Evolutionary conservation across 2,797 vertebrate species (phyloP).

Genomic region (Chrysocyon brachyurus): DNA sequence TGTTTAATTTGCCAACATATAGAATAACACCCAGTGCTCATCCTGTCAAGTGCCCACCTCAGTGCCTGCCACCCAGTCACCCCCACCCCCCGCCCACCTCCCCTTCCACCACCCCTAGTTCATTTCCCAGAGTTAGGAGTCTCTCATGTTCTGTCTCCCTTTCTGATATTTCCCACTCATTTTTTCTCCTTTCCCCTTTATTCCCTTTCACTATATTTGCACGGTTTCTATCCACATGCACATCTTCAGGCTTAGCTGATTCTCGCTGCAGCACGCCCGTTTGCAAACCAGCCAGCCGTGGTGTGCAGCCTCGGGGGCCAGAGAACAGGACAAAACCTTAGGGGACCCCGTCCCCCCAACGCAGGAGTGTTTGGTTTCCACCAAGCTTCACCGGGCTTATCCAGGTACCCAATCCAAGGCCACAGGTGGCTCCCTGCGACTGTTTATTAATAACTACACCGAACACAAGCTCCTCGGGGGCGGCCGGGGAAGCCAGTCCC

Average conservation of each 20-base stretch:
- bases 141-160: too few species aligned
- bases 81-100: too few species aligned
- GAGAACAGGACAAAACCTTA: background rate
- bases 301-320: fast-evolving
- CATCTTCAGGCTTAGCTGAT: background rate
- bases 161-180: too few species aligned
- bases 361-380: background rate
- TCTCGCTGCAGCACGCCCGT: fast-evolving
- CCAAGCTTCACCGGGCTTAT: background rate
- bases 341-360: background rate
- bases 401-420: background rate
- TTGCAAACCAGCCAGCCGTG: background rate
- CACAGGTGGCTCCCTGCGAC: background rate
- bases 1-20: too few species aligned
- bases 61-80: too few species aligned
- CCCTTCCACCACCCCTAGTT: too few species aligned
- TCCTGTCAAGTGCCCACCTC: too few species aligned
- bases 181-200: too few species aligned
- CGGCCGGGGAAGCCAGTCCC: slow-evolving; percentile 33
- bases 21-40: too few species aligned
- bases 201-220: too few species aligned
- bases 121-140: too few species aligned
- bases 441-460: slow-evolving; percentile 70
- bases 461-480: background rate
- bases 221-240: background rate